phyloP scores from a whole-genome alignment of 2,888 invertebrate species.

The Argyresthia goedartella region DNA sequence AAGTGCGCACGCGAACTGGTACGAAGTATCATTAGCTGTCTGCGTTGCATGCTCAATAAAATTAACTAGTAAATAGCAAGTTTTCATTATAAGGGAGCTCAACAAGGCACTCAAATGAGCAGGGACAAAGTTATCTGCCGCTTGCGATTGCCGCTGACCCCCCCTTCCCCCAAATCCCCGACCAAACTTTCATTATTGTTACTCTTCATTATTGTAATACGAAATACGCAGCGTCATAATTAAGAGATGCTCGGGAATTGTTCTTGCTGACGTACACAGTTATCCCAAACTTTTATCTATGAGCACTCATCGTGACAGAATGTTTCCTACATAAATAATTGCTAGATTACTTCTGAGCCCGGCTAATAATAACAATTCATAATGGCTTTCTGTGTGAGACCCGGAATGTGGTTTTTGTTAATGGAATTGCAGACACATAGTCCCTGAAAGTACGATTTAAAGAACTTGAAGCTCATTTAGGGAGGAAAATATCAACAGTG shows the following conservation, averaged over 20 bases:
- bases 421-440: slow-evolving; percentile 22
- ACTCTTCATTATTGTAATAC: slow-evolving; percentile 68
- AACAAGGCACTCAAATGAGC: slow-evolving; percentile 63
- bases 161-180: slow-evolving; percentile 26
- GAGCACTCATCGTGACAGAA: slow-evolving; percentile 42
- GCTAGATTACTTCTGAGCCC: slow-evolving; percentile 36
- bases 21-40: slow-evolving; percentile 9
- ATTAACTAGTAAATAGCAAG: slow-evolving; percentile 53
- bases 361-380: slow-evolving; percentile 45
- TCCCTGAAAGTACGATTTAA: slow-evolving; percentile 15
- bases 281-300: slow-evolving; percentile 51
- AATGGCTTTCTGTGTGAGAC: slow-evolving; percentile 32
- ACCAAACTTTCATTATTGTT: slow-evolving; percentile 68
- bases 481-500: no score
- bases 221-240: slow-evolving; percentile 63
- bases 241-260: slow-evolving; percentile 61
- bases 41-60: slow-evolving; percentile 38
- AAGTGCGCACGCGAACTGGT: background rate
- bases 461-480: no score
- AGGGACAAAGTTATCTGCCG: slow-evolving; percentile 46
- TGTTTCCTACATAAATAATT: slow-evolving; percentile 52
- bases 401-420: slow-evolving; percentile 30
- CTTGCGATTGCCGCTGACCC: slow-evolving; percentile 16
- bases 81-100: slow-evolving; percentile 58
- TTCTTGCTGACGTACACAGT: slow-evolving; percentile 53